Conservation (phyloP, 2,888 invertebrate genomes). For the Corbicula japonica region DNA sequence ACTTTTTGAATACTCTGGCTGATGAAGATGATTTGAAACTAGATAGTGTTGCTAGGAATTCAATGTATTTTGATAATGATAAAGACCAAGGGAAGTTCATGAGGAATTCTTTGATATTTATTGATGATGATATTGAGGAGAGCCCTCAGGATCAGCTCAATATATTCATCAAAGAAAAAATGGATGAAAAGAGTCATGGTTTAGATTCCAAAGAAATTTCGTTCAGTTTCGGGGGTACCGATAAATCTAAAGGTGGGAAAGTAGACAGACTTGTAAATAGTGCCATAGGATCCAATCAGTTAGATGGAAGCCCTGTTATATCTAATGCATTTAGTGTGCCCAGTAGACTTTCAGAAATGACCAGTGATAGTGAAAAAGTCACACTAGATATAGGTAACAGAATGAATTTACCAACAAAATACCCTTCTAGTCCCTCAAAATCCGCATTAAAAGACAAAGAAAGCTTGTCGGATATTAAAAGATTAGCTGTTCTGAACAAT, state of each 20-base stretch:
- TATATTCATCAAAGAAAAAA: conserved; percentile 63
- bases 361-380: conserved; percentile 73
- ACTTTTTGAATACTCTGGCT: conserved; percentile 75
- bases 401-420: conserved; percentile 77
- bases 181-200: conserved; percentile 62
- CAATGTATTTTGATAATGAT: conserved; percentile 75
- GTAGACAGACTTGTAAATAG: conserved; percentile 39
- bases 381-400: conserved; percentile 81
- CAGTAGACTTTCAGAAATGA: conserved; percentile 71
- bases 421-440: conserved; percentile 76
- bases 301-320: conserved; percentile 37
- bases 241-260: conserved; percentile 42
- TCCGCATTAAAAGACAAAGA: conserved; percentile 78
- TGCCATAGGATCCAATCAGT: conserved; percentile 51
- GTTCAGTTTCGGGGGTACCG: conserved; percentile 49
- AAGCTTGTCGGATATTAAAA: conserved; percentile 76
- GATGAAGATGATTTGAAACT: conserved; percentile 80
- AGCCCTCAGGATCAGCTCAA: conserved; percentile 66
- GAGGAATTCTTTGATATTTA: conserved; percentile 77
- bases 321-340: conserved; percentile 75
- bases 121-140: conserved; percentile 79
- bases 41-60: conserved; percentile 80
- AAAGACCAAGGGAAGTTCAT: conserved; percentile 73
- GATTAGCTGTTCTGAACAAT: conserved; percentile 70
- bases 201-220: conserved; percentile 59